Conservation (phyloP, 1,140 invertebrate species). For the Maniola jurtina region DNA sequence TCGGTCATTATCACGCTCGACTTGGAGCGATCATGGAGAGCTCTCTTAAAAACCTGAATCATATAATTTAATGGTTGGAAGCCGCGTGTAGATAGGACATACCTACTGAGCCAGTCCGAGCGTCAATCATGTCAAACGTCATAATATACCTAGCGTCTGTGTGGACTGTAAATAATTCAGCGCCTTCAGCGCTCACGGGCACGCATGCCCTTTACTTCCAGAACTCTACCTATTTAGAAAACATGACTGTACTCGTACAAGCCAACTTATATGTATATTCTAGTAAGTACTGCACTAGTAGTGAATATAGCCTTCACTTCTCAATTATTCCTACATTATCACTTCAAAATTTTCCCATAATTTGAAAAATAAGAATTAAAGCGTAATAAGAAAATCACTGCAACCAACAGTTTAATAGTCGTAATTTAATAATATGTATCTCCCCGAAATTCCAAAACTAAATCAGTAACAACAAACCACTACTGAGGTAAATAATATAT, state of each 20-base stretch:
- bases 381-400: too few relatives aligned
- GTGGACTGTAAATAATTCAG: conserved; percentile 1
- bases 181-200: background rate
- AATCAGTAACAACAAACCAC: background rate
- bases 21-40: too few relatives aligned
- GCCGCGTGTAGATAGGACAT: too few relatives aligned
- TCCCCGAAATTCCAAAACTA: background rate
- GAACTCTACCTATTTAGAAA: background rate
- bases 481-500: conserved; percentile 73
- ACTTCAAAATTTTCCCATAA: too few relatives aligned
- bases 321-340: too few relatives aligned
- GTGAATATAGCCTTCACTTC: too few relatives aligned
- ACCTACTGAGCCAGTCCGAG: background rate
- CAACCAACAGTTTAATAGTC: too few relatives aligned
- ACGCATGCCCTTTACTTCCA: background rate
- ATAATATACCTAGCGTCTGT: background rate
- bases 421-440: background rate
- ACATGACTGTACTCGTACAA: background rate
- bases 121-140: conserved; percentile 2
- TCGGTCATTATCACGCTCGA: too few relatives aligned
- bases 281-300: too few relatives aligned
- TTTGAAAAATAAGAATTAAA: too few relatives aligned
- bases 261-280: background rate
- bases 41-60: too few relatives aligned
- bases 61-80: too few relatives aligned